Evolutionary conservation across 2,888 invertebrate species (phyloP).

Genomic region (Drosophila bunnanda): DNA sequence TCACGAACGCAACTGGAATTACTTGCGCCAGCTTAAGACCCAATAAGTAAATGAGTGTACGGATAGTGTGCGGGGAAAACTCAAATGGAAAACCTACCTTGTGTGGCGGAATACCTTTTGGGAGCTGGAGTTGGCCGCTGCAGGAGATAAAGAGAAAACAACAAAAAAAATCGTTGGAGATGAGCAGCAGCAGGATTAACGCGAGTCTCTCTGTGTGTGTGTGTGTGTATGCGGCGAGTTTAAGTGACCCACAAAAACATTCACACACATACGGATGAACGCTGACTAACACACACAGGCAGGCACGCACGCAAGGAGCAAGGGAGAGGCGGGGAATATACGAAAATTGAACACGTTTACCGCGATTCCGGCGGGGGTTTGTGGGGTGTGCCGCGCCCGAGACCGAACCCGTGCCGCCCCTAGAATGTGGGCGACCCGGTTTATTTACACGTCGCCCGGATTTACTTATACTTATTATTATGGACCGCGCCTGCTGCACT

Average conservation of each 20-base stretch:
- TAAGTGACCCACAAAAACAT: slow-evolving; percentile 46
- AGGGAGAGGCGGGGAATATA: slow-evolving; percentile 24
- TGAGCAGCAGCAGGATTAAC: slow-evolving; percentile 40
- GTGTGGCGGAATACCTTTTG: slow-evolving; percentile 17
- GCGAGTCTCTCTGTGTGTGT: slow-evolving; percentile 13
- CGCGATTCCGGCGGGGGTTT: slow-evolving; percentile 31
- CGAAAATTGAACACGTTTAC: slow-evolving; percentile 47
- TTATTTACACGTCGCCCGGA: slow-evolving; percentile 68
- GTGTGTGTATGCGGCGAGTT: slow-evolving; percentile 46
- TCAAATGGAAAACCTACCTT: slow-evolving; percentile 7
- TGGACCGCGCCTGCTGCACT: slow-evolving; percentile 64
- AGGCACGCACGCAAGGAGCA: slow-evolving; percentile 11
- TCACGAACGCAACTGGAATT: slow-evolving; percentile 52
- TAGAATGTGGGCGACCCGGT: slow-evolving; percentile 68
- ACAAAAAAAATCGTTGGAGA: slow-evolving; percentile 41
- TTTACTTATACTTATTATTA: slow-evolving; percentile 45
- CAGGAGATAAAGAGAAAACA: slow-evolving; percentile 44
- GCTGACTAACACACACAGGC: slow-evolving; percentile 26
- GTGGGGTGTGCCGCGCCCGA: slow-evolving; percentile 11
- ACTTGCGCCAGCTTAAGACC: slow-evolving; percentile 19
- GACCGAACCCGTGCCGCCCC: slow-evolving; percentile 21
- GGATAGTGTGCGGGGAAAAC: slow-evolving; percentile 6
- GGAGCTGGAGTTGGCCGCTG: slow-evolving; percentile 35
- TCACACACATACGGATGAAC: slow-evolving; percentile 17
- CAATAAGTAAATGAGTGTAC: slow-evolving; percentile 28